phyloP scores from a whole-genome alignment of 2,888 invertebrate genomes.

The Calliphora vomitoria region DNA sequence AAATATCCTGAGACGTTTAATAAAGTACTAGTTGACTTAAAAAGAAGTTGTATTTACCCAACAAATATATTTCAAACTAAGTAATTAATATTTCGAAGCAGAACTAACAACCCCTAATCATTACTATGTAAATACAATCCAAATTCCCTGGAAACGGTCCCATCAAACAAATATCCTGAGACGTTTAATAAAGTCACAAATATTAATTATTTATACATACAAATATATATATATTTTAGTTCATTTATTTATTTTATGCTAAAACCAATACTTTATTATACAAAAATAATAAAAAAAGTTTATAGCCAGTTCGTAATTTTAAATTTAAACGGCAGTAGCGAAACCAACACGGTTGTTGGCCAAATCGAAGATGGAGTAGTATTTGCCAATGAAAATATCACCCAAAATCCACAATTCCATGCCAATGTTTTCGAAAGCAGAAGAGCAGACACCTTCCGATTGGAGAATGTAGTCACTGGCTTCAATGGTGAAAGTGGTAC shows the following conservation, averaged over 20 bases:
- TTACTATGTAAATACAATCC: no score
- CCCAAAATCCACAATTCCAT: constrained; percentile 95
- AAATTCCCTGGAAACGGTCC: no score
- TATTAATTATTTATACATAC: no score
- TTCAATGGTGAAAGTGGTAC: constrained; percentile 89
- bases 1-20: no score
- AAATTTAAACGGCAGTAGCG: constrained; percentile 82
- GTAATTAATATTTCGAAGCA: no score
- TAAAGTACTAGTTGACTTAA: no score
- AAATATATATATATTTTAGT: background rate
- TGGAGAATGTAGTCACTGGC: constrained; percentile 91
- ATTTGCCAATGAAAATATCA: constrained; percentile 97
- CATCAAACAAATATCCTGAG: no score
- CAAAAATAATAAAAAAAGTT: background rate
- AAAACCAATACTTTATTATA: background rate
- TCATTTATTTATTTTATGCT: background rate
- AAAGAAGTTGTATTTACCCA: no score
- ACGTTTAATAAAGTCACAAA: no score
- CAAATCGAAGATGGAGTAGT: constrained; percentile 97
- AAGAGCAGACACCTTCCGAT: constrained; percentile 89
- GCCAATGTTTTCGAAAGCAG: constrained; percentile 93
- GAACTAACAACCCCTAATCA: no score
- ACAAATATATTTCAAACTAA: no score
- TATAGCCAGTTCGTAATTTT: background rate
- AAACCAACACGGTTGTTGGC: constrained; percentile 94